These are phyloP conservation scores for Melanargia galathea DNA, from an alignment of 2,888 invertebrate genomes.

Conservation along the genomic window DNA sequence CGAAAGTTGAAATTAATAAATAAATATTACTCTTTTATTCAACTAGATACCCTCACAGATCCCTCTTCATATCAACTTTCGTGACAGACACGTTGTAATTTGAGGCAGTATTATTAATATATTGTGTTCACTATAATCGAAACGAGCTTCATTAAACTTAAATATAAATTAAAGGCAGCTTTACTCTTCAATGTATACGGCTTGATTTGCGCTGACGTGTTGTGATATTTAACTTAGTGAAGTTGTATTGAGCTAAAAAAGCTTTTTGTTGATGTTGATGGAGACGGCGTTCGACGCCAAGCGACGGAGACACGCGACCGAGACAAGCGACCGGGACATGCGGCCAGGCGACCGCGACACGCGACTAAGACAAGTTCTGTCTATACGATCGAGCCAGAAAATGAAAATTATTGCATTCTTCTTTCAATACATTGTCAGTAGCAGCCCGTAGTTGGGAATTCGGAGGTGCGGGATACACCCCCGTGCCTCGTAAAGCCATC, in stretches of 20 bases:
- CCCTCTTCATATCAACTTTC: neutral
- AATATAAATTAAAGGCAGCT: constrained; percentile 33
- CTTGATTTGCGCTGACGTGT: constrained; percentile 69
- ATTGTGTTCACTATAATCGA: constrained; percentile 3
- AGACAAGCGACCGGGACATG: too few species aligned
- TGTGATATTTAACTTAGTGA: constrained; percentile 68
- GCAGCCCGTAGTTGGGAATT: too few species aligned
- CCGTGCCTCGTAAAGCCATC: too few species aligned
- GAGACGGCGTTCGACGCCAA: constrained; percentile 19
- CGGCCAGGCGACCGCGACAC: neutral
- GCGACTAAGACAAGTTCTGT: too few species aligned
- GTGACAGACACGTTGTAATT: neutral
- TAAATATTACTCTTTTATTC: too few species aligned
- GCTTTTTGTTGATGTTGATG: constrained; percentile 66
- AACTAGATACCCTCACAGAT: neutral
- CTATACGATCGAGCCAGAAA: too few species aligned
- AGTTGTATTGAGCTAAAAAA: constrained; percentile 50
- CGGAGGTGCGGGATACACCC: too few species aligned
- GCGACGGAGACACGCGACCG: neutral
- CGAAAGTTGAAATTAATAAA: too few species aligned
- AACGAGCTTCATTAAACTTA: constrained; percentile 18
- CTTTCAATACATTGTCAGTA: too few species aligned
- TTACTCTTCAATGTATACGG: constrained; percentile 60
- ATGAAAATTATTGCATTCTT: too few species aligned
- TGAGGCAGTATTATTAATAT: constrained; percentile 16